These are phyloP conservation scores for Drosophila auraria DNA, from an alignment of 1,140 invertebrate species.

Conservation along the genomic window DNA sequence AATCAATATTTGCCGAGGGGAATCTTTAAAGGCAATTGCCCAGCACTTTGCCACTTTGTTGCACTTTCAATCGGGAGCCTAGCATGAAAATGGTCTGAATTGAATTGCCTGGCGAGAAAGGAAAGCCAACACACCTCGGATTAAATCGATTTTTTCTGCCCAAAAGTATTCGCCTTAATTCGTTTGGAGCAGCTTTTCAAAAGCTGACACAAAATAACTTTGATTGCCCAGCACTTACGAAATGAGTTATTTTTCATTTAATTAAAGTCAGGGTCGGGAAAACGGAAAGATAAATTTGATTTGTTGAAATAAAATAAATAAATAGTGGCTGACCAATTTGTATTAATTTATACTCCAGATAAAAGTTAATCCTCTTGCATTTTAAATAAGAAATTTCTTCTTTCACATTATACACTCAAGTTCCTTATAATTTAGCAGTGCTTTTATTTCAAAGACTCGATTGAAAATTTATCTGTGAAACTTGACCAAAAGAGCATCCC, in stretches of 20 bases:
- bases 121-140: neutral
- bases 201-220: constrained; percentile 1
- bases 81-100: constrained; percentile 61
- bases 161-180: constrained; percentile 25
- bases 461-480: neutral
- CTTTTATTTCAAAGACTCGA: neutral
- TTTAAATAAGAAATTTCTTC: neutral
- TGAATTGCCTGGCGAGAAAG: constrained; percentile 39
- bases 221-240: constrained; percentile 3
- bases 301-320: neutral
- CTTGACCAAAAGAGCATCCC: constrained; percentile 8
- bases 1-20: constrained; percentile 68
- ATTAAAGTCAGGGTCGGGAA: neutral
- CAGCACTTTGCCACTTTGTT: constrained; percentile 48
- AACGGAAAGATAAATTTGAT: neutral
- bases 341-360: too few relatives aligned
- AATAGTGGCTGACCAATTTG: too few relatives aligned
- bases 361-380: neutral
- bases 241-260: neutral
- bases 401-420: neutral
- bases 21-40: constrained; percentile 57
- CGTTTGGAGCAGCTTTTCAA: constrained; percentile 1
- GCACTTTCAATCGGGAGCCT: constrained; percentile 34
- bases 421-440: neutral
- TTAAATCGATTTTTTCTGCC: constrained; percentile 27